These are phyloP conservation scores for Clarias macrocephalus DNA, from an alignment of 2,113 vertebrate species.

Conservation along the genomic window DNA sequence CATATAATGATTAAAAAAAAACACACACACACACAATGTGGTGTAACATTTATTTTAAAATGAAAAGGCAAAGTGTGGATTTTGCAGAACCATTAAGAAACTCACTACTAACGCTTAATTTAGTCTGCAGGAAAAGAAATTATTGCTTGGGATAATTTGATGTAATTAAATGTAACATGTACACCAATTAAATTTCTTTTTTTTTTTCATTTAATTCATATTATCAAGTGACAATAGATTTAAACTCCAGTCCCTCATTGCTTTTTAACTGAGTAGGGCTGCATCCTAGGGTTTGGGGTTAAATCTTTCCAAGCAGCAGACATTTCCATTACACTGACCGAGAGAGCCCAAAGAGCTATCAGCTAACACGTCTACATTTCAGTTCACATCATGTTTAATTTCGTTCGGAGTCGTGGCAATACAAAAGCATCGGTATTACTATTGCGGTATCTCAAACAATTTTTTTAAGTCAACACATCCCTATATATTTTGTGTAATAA, in stretches of 20 bases:
- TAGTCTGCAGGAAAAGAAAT: not conserved
- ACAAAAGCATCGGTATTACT: conserved; percentile 2
- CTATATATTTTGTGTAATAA: conserved; percentile 14
- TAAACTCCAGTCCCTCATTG: not conserved
- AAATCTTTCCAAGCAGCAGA: conserved; percentile 17
- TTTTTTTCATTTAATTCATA: conserved; percentile 14
- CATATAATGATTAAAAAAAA: conserved; percentile 1
- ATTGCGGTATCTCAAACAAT: not conserved
- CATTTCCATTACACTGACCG: not conserved
- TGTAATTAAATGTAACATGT: not conserved
- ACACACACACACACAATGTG: not conserved
- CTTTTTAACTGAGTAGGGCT: conserved; percentile 1
- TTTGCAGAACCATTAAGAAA: conserved; percentile 32
- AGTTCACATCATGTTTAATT: not conserved
- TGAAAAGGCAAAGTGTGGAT: conserved; percentile 30
- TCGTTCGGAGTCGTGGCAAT: not conserved
- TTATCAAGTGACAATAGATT: conserved; percentile 1
- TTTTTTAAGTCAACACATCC: not conserved
- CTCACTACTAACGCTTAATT: conserved; percentile 16
- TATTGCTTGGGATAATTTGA: conserved; percentile 1
- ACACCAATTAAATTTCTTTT: not conserved
- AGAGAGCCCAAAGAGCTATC: conserved; percentile 49
- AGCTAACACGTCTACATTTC: conserved; percentile 20
- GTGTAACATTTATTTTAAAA: not conserved
- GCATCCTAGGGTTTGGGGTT: conserved; percentile 24